These are phyloP conservation scores for Entomobrya multifasciata DNA, from an alignment of 2,888 invertebrate species.

Conservation along the genomic window DNA sequence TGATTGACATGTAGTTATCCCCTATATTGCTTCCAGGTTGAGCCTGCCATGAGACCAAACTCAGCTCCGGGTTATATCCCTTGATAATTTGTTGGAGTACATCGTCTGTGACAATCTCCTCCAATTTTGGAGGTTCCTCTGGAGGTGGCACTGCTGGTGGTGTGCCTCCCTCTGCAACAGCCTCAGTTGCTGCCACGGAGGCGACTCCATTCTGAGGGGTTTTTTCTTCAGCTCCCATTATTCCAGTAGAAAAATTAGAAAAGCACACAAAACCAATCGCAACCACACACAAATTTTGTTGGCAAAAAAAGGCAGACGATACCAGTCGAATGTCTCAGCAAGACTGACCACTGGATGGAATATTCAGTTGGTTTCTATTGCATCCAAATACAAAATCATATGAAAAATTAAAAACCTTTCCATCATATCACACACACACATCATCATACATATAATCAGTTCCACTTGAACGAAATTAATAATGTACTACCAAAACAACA, in stretches of 20 bases:
- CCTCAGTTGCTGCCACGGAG: background rate
- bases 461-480: conserved; percentile 1
- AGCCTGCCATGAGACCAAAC: conserved; percentile 64
- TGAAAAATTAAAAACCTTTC: background rate
- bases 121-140: conserved; percentile 75
- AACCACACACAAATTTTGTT: background rate
- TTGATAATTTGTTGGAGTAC: conserved; percentile 73
- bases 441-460: background rate
- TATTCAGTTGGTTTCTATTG: background rate
- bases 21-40: conserved; percentile 74
- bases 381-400: background rate
- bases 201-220: background rate
- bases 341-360: background rate
- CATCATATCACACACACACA: background rate
- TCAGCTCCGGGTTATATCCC: conserved; percentile 68
- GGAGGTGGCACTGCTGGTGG: conserved; percentile 48
- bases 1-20: conserved; percentile 79
- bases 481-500: background rate
- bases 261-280: background rate
- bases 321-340: background rate
- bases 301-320: background rate
- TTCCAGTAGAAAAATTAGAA: background rate
- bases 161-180: background rate
- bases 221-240: conserved; percentile 46
- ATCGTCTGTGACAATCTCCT: conserved; percentile 77